Percentiles rank a stretch among this genome's conserved stretches.
Evolutionary conservation across 2,888 invertebrate species (phyloP).

Genomic region (Eledone cirrhosa): DNA sequence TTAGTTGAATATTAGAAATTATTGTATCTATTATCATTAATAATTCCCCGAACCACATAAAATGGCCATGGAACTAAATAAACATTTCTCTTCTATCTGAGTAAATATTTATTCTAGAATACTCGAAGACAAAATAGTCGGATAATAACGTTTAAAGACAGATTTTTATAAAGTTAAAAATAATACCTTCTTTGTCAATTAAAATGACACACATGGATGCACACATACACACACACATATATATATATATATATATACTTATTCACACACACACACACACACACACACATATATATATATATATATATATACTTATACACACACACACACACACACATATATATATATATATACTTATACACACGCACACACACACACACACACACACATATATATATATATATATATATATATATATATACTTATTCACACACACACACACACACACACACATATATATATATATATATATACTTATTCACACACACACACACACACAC

Average conservation of each 20-base stretch:
- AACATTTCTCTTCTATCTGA: no score
- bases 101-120: no score
- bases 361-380: not conserved
- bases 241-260: not conserved
- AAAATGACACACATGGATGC: not conserved
- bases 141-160: no score
- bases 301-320: not conserved
- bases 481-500: not conserved
- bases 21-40: no score
- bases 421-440: not conserved
- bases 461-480: no score
- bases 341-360: not conserved
- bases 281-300: not conserved
- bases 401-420: not conserved
- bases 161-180: no score
- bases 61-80: no score
- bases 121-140: no score
- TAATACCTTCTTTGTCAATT: no score
- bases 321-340: not conserved
- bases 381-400: constrained; percentile 7
- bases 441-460: no score
- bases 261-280: not conserved
- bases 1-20: no score
- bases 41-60: no score
- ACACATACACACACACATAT: not conserved